Percentiles rank a stretch among this genome's conserved stretches.
Evolutionary conservation across 2,113 vertebrate species (phyloP).

Genomic region (Rutilus rutilus): DNA sequence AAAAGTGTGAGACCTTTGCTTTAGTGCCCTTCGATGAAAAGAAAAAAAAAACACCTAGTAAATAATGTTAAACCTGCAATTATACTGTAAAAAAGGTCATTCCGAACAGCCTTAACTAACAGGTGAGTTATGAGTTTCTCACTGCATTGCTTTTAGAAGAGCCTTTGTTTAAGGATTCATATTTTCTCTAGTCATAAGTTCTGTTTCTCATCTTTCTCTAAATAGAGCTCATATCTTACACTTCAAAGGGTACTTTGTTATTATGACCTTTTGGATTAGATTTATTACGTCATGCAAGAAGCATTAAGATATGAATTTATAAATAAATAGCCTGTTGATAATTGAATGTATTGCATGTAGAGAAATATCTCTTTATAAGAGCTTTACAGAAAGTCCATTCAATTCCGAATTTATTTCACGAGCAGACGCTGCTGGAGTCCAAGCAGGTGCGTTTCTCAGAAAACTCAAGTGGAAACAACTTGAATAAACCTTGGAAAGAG

Average conservation of each 20-base stretch:
- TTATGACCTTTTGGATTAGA: not conserved
- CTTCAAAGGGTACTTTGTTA: not conserved
- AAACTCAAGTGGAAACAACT: not conserved
- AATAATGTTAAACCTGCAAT: too few species aligned
- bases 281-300: not conserved
- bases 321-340: not conserved
- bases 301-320: not conserved
- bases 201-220: not conserved
- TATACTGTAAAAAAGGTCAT: not conserved
- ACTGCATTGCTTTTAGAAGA: not conserved
- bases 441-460: not conserved
- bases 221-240: not conserved
- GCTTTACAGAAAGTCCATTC: constrained; percentile 7
- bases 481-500: not conserved
- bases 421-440: not conserved
- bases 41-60: too few species aligned
- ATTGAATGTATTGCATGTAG: not conserved
- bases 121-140: not conserved
- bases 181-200: not conserved
- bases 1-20: too few species aligned
- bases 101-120: not conserved
- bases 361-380: not conserved
- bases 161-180: not conserved
- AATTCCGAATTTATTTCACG: not conserved
- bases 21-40: too few species aligned